Evolutionary conservation across 2,888 invertebrate genomes (phyloP), one percentile per base, ranked within the genome.

Genomic region (Protonemura montana): DNA sequence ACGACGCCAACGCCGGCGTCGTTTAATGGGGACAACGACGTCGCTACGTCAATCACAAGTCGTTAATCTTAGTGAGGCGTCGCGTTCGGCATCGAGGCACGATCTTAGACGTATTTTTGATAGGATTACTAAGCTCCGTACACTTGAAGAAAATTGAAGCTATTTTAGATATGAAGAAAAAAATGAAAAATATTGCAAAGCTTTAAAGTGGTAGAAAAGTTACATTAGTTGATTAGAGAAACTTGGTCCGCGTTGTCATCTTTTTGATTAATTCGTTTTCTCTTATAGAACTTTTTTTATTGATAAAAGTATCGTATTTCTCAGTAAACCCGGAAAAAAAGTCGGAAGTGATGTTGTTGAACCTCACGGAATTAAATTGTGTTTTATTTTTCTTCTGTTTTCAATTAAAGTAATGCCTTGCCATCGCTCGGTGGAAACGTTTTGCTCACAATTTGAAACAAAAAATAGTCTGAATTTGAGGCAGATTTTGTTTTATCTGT

Each of bases 141-240:
- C 81, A 81, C 30, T 81, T n/a, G 7, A 81, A 81, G n/a, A 29
- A 29, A 35, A n/a, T n/a, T n/a, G n/a, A n/a, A n/a, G n/a, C n/a
- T n/a, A n/a, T n/a, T n/a, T n/a, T n/a, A n/a, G n/a, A n/a, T n/a
- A n/a, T n/a, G n/a, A n/a, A n/a, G n/a, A n/a, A n/a, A 35, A 6
- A 35, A 35, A 35, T 35, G 35, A 35, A 35, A 35, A 35, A 35
- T 35, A n/a, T n/a, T n/a, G n/a, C n/a, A 16, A 81, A 29, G 30
- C 81, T 81, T 2, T 16, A 21, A 81, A 30, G 81, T 81, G 30
- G 13, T 10, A 7, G 30, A 10, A 81, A 29, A 28, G 81, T 2
- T 29, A 81, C 28, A 7, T 81, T 81, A 28, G 16, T n/a, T 81
- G 81, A 81, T 29, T 81, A 81, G n/a, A 81, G 16, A 1, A 81